These are phyloP conservation scores for Propithecus perrieri DNA, from an alignment of 2,797 vertebrate species.

Conservation along the genomic window DNA sequence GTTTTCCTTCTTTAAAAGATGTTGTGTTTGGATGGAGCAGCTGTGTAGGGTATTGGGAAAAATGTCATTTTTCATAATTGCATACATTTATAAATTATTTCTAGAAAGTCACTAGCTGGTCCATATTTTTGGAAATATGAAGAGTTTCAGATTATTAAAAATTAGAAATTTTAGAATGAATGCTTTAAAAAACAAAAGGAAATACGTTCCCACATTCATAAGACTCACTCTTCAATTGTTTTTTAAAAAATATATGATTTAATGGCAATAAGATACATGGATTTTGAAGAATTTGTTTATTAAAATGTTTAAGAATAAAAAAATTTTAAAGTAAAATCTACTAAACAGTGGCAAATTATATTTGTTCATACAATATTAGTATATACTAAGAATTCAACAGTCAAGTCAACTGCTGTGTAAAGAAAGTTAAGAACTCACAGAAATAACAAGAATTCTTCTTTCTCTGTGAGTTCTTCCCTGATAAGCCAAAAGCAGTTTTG, in stretches of 20 bases:
- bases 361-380: background rate
- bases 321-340: background rate
- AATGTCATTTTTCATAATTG: conserved; percentile 1
- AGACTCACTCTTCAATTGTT: background rate
- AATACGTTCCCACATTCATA: background rate
- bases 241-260: background rate
- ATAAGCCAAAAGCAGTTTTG: background rate
- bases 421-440: background rate
- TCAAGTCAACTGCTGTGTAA: background rate
- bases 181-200: background rate
- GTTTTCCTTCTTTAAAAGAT: background rate
- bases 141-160: background rate
- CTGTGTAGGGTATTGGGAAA: background rate
- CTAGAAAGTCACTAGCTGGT: background rate
- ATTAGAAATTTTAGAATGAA: background rate
- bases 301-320: background rate
- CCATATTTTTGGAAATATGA: conserved; percentile 24
- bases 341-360: background rate
- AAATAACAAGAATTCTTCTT: background rate
- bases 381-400: background rate
- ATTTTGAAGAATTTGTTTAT: background rate
- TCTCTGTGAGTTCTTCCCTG: background rate
- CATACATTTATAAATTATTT: background rate
- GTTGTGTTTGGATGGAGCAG: background rate
- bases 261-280: background rate